A percentile compares a stretch with the other conserved stretches of the same genome.
phyloP scores from a whole-genome alignment of 2,113 vertebrate genomes.

The Xenopus borealis region DNA sequence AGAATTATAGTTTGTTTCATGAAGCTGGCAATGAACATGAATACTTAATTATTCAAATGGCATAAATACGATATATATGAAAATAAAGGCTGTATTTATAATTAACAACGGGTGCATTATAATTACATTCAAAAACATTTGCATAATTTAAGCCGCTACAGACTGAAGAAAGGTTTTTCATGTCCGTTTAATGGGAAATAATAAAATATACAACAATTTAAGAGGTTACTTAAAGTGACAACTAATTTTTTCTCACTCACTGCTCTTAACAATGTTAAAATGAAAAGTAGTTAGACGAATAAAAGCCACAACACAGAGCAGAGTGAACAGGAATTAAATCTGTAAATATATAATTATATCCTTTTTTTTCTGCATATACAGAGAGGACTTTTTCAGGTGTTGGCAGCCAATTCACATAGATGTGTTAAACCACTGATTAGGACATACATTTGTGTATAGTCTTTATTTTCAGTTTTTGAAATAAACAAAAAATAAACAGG shows the following conservation, averaged over 20 bases:
- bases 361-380: too few relatives aligned
- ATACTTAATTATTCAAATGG: conserved; percentile 61
- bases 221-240: conserved; percentile 51
- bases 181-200: conserved; percentile 59
- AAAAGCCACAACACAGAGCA: too few relatives aligned
- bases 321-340: too few relatives aligned
- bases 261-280: conserved; percentile 30
- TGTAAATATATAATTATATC: too few relatives aligned
- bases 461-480: too few relatives aligned
- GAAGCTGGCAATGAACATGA: conserved; percentile 57
- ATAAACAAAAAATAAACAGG: too few relatives aligned
- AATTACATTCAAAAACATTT: conserved; percentile 63
- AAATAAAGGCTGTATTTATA: conserved; percentile 60
- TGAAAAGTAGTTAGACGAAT: conserved; percentile 8
- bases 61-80: conserved; percentile 63
- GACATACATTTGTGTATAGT: too few relatives aligned
- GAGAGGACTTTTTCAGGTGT: too few relatives aligned
- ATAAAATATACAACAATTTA: conserved; percentile 59
- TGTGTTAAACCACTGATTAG: too few relatives aligned
- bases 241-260: conserved; percentile 48
- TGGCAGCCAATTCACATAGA: too few relatives aligned
- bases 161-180: conserved; percentile 60
- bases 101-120: conserved; percentile 64
- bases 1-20: conserved; percentile 56
- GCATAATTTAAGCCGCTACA: conserved; percentile 64